Evolutionary conservation across 2,113 vertebrate species (phyloP).

Genomic region (Chloebia gouldiae): DNA sequence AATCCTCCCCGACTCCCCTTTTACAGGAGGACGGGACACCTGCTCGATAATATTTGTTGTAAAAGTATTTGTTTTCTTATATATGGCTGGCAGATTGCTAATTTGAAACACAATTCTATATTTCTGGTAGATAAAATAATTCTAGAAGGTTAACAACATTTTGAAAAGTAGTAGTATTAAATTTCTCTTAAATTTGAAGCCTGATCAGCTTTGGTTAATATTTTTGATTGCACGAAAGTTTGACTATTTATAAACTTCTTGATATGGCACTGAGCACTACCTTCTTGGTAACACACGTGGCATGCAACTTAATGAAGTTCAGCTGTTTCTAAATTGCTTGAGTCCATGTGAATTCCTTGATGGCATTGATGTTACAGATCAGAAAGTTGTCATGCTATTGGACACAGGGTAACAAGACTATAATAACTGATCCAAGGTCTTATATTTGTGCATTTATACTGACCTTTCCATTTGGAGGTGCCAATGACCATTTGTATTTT

Average conservation of each 20-base stretch:
- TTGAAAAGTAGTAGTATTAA: not conserved
- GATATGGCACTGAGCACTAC: accelerated
- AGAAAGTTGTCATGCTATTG: not conserved
- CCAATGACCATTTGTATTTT: not conserved
- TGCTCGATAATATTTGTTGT: not conserved
- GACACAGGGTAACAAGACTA: not conserved
- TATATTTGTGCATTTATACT: not conserved
- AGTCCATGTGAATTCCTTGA: not conserved
- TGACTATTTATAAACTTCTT: not conserved
- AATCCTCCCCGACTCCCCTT: not conserved
- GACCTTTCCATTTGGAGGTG: not conserved
- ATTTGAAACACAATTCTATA: not conserved
- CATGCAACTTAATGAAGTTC: not conserved
- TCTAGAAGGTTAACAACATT: not conserved
- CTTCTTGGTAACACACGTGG: not conserved
- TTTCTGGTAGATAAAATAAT: not conserved
- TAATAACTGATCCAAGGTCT: not conserved
- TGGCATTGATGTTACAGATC: accelerated
- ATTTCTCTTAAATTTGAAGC: not conserved
- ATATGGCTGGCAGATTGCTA: not conserved
- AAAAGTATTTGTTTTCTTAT: not conserved
- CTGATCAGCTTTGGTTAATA: not conserved
- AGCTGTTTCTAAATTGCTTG: not conserved
- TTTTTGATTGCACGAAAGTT: not conserved
- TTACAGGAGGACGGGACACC: no score